Percentiles rank a stretch among this genome's conserved stretches.
phyloP scores from a whole-genome alignment of 2,888 invertebrate species.

The Sarcophaga variegata region DNA sequence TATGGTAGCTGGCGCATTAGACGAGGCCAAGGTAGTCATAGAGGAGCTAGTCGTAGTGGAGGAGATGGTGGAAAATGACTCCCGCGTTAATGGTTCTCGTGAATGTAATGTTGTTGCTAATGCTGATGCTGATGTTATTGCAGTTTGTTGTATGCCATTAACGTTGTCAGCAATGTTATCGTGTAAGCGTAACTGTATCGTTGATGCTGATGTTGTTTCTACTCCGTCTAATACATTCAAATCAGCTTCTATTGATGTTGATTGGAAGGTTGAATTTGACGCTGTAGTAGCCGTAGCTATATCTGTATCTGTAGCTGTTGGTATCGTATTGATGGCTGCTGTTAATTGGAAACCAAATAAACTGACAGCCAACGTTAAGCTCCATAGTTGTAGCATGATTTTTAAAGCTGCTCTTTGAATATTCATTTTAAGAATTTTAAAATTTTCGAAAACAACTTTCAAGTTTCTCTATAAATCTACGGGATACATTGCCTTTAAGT shows the following conservation, averaged over 20 bases:
- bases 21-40: constrained; percentile 64
- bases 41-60: constrained; percentile 53
- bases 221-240: constrained; percentile 69
- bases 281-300: background rate
- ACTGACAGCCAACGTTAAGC: constrained; percentile 17
- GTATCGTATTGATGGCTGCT: constrained; percentile 14
- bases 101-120: background rate
- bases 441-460: background rate
- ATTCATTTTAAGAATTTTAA: constrained; percentile 33
- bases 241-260: constrained; percentile 25
- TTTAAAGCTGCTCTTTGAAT: constrained; percentile 12
- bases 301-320: background rate
- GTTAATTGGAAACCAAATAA: constrained; percentile 39
- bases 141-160: background rate
- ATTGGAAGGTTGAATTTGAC: background rate
- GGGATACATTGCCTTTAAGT: background rate
- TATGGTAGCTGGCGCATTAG: constrained; percentile 69
- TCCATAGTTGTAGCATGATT: constrained; percentile 36
- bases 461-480: background rate
- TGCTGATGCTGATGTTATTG: background rate
- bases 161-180: background rate
- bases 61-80: constrained; percentile 8
- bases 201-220: constrained; percentile 48
- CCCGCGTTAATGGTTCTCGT: constrained; percentile 10
- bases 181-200: constrained; percentile 32